Conservation (phyloP, 2,888 invertebrate species). For the Stenolophus ochropezus region DNA sequence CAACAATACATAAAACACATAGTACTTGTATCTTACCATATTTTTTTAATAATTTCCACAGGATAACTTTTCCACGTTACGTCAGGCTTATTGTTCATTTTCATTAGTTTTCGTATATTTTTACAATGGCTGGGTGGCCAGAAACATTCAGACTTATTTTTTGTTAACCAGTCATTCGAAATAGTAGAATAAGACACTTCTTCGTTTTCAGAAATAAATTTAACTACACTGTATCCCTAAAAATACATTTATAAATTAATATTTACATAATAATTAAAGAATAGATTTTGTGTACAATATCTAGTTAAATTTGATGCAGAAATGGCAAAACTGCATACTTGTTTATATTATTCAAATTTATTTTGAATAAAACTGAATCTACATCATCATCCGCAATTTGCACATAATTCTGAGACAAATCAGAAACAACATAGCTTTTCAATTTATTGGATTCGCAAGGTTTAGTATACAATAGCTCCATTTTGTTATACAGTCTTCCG, state of each 20-base stretch:
- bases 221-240: background rate
- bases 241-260: background rate
- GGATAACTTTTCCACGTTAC: background rate
- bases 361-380: too few relatives aligned
- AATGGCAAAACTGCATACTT: too few relatives aligned
- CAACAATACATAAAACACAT: too few relatives aligned
- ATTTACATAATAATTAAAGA: background rate
- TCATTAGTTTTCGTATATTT: background rate
- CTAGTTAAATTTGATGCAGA: background rate
- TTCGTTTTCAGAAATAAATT: background rate
- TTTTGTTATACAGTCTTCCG: too few relatives aligned
- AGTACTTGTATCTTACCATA: too few relatives aligned
- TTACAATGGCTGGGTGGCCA: background rate
- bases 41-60: too few relatives aligned
- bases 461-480: too few relatives aligned
- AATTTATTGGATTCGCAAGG: too few relatives aligned
- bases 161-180: background rate
- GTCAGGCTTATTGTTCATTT: background rate
- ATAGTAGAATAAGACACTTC: background rate
- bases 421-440: too few relatives aligned
- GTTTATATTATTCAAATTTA: too few relatives aligned
- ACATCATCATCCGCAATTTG: too few relatives aligned
- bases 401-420: too few relatives aligned
- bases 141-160: background rate
- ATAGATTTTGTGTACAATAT: background rate